phyloP scores from a whole-genome alignment of 2,888 invertebrate genomes.

The Ptycholaimellus sp. region DNA sequence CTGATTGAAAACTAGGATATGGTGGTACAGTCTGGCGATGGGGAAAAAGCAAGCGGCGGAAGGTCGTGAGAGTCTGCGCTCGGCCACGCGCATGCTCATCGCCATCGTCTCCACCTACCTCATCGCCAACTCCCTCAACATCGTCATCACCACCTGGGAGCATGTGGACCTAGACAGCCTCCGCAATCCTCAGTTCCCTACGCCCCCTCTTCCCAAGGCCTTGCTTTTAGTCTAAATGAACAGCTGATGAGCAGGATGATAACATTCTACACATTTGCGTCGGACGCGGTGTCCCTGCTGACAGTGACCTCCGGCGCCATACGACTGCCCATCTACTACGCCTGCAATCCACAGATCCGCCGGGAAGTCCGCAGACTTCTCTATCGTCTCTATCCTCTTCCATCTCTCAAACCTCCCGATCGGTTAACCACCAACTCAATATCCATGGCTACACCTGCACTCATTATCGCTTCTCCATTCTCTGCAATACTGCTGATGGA shows the following conservation, averaged over 20 bases:
- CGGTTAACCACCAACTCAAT: too few species aligned
- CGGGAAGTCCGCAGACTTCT: background rate
- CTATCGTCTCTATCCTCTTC: too few species aligned
- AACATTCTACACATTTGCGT: slow-evolving; percentile 4
- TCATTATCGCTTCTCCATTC: too few species aligned
- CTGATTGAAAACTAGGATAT: too few species aligned
- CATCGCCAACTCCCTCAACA: slow-evolving; percentile 1
- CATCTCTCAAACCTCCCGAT: too few species aligned
- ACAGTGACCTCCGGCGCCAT: slow-evolving; percentile 4
- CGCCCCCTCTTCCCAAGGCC: too few species aligned
- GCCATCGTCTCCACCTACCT: slow-evolving; percentile 4
- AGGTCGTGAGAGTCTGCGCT: background rate
- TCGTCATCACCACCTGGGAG: slow-evolving; percentile 3
- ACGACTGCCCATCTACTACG: slow-evolving; percentile 3
- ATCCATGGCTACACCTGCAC: too few species aligned
- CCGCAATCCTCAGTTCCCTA: background rate
- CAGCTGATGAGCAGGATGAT: background rate
- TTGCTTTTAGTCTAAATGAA: too few species aligned
- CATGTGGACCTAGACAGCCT: background rate
- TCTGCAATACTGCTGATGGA: too few species aligned
- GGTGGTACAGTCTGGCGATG: too few species aligned
- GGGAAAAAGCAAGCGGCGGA: background rate
- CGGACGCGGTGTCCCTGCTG: slow-evolving; percentile 3
- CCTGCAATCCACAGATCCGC: background rate
- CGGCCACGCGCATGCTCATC: slow-evolving; percentile 3